Base-by-base conservation (phyloP, 1,140 invertebrate species). In the Hycleus cichorii region DNA sequence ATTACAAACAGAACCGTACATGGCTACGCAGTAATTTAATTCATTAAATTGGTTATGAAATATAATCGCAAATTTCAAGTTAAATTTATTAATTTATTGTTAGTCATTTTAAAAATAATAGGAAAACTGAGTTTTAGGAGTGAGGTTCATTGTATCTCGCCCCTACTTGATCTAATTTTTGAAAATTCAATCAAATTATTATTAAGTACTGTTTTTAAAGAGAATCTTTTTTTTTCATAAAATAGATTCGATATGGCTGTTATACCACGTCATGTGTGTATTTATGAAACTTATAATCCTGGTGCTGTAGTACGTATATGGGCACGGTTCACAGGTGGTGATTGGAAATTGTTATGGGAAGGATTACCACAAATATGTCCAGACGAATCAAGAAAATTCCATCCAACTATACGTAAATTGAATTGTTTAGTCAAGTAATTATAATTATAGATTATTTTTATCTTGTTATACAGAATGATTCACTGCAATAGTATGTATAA, bases 221-320 rank as follows among this genome's bases (percentile, higher is more conserved):
- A 12, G 12, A 1, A 44, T 46, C 9, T 47, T 27, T 55, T 57
- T 27, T 32, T 27, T 4, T 8, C 26, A 49, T 49, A 70, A 75
- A 76, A 58, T 68, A 89, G 87, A 58, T 94, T 90, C 76, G 80
- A 88, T 71, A 77, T 81, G 62, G 78, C 83, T 58, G 87, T 94
- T 3, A 84, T 86, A 70, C 91, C 91, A 6, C 74, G 83, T 9
- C 81, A 85, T 65, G 79, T 95, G 42, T 84, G 83, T 2, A 82
- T 95, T 55, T 95, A 87, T 75, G 92, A 95, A 75, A 93, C 89
- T 3, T 95, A 90, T 63, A 94, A 94, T 75, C 91, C 93, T 4
- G 92, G 92, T 26, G 86, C 90, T 26, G 79, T 95, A 9, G 83
- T 94, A 7, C 81, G 86, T 52, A 88, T 95, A 50, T 89, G 90